A percentile compares a stretch with the other conserved stretches of the same genome.
These are phyloP conservation scores for Kryphioiulus occultus DNA, from an alignment of 2,888 invertebrate species.

Conservation along the genomic window DNA sequence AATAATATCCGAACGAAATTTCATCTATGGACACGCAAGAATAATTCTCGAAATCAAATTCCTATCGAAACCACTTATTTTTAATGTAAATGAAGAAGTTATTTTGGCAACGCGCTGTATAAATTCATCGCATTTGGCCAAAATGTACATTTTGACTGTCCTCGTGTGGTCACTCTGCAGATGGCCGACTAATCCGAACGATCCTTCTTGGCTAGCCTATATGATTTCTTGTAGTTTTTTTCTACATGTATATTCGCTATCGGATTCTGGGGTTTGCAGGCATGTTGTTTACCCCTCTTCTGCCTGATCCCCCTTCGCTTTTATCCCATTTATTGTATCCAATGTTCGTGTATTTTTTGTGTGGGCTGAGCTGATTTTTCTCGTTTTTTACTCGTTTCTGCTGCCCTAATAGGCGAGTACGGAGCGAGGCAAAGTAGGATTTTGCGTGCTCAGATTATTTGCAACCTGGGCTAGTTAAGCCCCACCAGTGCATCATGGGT, in stretches of 20 bases:
- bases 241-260: neutral
- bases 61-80: no score
- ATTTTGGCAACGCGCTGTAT: no score
- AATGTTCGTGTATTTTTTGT: neutral
- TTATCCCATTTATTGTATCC: conserved; percentile 30
- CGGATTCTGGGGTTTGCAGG: neutral
- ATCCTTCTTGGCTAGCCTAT: neutral
- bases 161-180: neutral
- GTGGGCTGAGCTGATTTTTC: conserved; percentile 9
- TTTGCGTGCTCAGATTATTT: conserved; percentile 35
- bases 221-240: neutral
- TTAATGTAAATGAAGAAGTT: no score
- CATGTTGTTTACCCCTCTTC: neutral
- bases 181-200: neutral
- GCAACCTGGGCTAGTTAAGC: conserved; percentile 35
- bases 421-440: conserved; percentile 7
- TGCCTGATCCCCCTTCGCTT: neutral
- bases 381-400: neutral
- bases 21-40: no score
- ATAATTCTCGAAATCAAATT: no score
- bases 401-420: conserved; percentile 19
- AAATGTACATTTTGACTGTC: no score
- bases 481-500: conserved; percentile 22
- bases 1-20: no score
- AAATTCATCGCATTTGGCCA: no score